These are phyloP conservation scores for Ferrisia virgata DNA, from an alignment of 2,888 invertebrate genomes.

Conservation along the genomic window DNA sequence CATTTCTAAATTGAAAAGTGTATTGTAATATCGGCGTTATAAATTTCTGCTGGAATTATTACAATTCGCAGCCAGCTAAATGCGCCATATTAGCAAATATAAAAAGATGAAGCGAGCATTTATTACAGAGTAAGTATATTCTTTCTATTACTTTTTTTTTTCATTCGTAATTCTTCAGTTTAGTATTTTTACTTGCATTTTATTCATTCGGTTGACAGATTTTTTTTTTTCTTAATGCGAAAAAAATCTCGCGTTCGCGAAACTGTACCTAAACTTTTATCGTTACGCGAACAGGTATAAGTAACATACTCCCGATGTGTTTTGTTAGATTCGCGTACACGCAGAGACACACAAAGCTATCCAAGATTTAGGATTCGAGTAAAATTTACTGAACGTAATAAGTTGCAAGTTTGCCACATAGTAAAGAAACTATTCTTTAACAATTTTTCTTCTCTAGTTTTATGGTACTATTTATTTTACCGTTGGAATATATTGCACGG, in stretches of 20 bases:
- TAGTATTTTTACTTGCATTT: background rate
- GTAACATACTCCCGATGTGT: background rate
- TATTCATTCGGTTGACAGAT: slow-evolving; percentile 7
- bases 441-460: background rate
- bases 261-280: background rate
- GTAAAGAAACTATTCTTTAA: background rate
- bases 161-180: background rate
- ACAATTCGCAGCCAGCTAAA: background rate
- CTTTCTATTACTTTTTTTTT: background rate
- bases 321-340: background rate
- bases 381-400: slow-evolving; percentile 11
- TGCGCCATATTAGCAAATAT: background rate
- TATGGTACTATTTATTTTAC: slow-evolving; percentile 15
- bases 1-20: slow-evolving; percentile 9
- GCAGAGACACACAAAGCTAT: background rate
- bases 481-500: background rate
- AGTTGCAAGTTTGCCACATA: background rate
- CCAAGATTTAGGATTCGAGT: background rate
- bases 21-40: slow-evolving; percentile 9
- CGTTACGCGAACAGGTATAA: background rate
- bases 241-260: background rate
- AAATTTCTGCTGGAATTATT: slow-evolving; percentile 1
- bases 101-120: background rate
- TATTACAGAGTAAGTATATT: background rate
- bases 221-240: background rate